Conservation (phyloP, 2,113 vertebrate species). For the Ellobius talpinus region DNA sequence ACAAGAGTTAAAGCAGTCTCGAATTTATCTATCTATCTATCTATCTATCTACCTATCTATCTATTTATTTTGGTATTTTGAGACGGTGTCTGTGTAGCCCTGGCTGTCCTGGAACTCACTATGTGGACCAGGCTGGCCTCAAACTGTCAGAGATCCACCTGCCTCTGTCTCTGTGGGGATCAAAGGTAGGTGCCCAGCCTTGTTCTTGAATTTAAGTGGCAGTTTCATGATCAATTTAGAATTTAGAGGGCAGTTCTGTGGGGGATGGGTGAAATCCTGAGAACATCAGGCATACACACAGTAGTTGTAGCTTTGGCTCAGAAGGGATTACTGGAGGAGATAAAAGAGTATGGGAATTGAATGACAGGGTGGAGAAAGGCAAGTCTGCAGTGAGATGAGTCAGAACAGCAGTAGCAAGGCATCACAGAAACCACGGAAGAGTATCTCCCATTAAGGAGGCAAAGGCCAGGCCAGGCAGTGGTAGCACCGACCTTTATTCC, state of each 20-base stretch:
- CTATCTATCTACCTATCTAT: neutral
- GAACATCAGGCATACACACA: neutral
- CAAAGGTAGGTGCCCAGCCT: neutral
- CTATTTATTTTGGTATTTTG: too few species aligned
- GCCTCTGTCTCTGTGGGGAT: neutral
- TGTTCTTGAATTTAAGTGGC: conserved; percentile 10
- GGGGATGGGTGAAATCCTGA: conserved; percentile 19
- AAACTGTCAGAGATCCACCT: neutral
- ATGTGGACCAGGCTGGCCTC: neutral
- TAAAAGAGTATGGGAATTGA: conserved; percentile 39
- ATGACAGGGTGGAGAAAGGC: conserved; percentile 21
- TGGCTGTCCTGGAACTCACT: neutral
- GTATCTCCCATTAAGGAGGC: neutral
- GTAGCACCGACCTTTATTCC: neutral
- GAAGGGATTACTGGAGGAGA: conserved; percentile 2
- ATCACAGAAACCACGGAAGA: neutral
- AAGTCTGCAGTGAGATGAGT: conserved; percentile 61
- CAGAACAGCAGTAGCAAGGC: conserved; percentile 2
- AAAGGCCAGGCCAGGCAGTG: neutral
- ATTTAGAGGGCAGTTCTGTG: conserved; percentile 29
- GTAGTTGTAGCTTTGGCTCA: neutral
- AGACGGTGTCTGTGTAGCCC: neutral
- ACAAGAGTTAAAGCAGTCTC: neutral
- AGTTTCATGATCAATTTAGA: conserved; percentile 5
- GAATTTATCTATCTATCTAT: neutral